A percentile compares a stretch with the other conserved stretches of the same genome.
Evolutionary conservation across 1,140 invertebrate genomes (phyloP).

Genomic region (Palaemon carinicauda): DNA sequence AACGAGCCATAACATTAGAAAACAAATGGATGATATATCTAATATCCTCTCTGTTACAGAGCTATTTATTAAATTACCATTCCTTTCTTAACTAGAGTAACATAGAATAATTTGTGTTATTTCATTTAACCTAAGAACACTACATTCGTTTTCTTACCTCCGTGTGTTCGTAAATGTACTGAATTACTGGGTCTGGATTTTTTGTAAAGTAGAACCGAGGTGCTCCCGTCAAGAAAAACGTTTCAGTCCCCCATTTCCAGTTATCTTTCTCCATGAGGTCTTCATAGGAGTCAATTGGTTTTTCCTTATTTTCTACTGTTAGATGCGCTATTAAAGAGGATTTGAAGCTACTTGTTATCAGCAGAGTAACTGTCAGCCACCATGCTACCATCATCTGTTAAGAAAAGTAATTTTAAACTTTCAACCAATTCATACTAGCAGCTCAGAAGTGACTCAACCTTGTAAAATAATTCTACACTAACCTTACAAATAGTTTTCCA

Average conservation of each 20-base stretch:
- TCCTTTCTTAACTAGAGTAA: too few relatives aligned
- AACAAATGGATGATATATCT: too few relatives aligned
- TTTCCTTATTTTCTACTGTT: background rate
- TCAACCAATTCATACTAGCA: too few relatives aligned
- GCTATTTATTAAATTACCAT: too few relatives aligned
- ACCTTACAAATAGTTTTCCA: too few relatives aligned
- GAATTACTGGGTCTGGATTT: background rate
- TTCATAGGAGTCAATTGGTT: background rate
- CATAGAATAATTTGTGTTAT: background rate
- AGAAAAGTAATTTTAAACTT: background rate
- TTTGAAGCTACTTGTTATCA: background rate
- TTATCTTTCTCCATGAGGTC: background rate
- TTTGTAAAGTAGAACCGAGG: conserved; percentile 10
- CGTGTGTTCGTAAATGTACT: conserved; percentile 9
- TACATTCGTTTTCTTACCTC: background rate
- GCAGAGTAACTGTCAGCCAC: conserved; percentile 16
- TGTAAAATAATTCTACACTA: too few relatives aligned
- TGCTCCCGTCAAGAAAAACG: background rate
- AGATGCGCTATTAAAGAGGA: conserved; percentile 10
- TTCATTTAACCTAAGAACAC: background rate
- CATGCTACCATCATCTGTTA: conserved; percentile 7
- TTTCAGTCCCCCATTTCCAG: conserved; percentile 22
- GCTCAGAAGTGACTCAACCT: too few relatives aligned
- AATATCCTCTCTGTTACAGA: too few relatives aligned
- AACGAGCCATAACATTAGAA: too few relatives aligned